Conservation (phyloP, 1,140 invertebrate genomes). For the Phocides pigmalion region DNA sequence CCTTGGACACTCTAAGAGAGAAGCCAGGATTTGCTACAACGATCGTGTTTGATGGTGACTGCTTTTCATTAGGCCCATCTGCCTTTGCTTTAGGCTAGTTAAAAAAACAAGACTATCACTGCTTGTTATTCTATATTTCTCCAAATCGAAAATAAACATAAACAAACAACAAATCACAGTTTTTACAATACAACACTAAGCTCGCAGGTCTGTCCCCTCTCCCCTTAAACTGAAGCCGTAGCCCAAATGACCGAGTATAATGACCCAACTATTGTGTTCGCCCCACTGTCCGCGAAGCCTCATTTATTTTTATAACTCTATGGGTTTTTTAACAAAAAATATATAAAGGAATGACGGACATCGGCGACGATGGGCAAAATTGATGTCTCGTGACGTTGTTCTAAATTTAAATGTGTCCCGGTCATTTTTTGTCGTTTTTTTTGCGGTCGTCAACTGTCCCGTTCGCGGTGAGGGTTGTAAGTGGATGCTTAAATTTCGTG, state of each 20-base stretch:
- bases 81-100: too few species aligned
- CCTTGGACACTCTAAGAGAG: too few species aligned
- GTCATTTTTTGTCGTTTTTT: constrained; percentile 31
- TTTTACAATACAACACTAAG: constrained; percentile 52
- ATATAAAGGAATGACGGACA: constrained; percentile 61
- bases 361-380: constrained; percentile 56
- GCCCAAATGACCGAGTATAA: constrained; percentile 78
- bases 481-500: constrained; percentile 26
- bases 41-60: too few species aligned
- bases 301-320: constrained; percentile 81
- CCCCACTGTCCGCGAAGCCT: constrained; percentile 72
- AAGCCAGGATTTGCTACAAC: too few species aligned
- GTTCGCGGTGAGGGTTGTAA: constrained; percentile 20
- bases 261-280: constrained; percentile 78
- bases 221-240: constrained; percentile 49
- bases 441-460: constrained; percentile 19
- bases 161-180: constrained; percentile 37
- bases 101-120: too few species aligned
- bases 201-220: constrained; percentile 57
- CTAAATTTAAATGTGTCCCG: constrained; percentile 38
- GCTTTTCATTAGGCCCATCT: too few species aligned
- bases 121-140: too few species aligned
- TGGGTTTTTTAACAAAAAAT: constrained; percentile 72
- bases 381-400: constrained; percentile 64
- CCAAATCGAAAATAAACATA: neutral